phyloP scores from a whole-genome alignment of 2,797 vertebrate genomes.

The Melanotaenia parkinsoni region DNA sequence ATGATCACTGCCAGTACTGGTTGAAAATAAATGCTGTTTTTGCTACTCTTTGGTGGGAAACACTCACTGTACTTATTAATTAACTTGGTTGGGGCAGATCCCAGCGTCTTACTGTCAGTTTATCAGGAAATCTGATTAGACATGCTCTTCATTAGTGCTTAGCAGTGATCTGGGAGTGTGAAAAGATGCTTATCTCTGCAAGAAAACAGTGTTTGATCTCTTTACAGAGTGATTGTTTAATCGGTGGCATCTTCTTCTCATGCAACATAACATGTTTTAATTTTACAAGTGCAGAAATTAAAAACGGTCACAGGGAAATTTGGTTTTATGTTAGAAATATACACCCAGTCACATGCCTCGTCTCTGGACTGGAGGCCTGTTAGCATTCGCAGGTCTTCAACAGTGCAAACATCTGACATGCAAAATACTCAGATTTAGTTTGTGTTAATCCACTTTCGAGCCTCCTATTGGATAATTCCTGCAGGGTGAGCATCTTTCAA shows the following conservation, averaged over 20 bases:
- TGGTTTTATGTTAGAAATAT: background rate
- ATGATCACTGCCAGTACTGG: background rate
- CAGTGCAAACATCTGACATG: too few relatives aligned
- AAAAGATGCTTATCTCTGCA: conserved; percentile 22
- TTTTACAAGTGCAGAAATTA: background rate
- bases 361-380: too few relatives aligned
- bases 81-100: background rate
- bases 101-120: conserved; percentile 20
- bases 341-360: background rate
- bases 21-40: background rate
- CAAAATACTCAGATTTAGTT: too few relatives aligned
- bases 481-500: too few relatives aligned
- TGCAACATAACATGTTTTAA: background rate
- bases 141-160: conserved; percentile 41
- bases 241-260: background rate
- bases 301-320: background rate
- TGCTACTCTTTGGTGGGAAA: conserved; percentile 6
- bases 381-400: too few relatives aligned
- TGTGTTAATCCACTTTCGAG: too few relatives aligned
- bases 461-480: too few relatives aligned
- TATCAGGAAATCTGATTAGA: conserved; percentile 31
- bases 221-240: background rate
- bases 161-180: conserved; percentile 14
- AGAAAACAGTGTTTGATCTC: background rate
- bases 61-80: background rate